These are phyloP conservation scores for Microtus montanus DNA, from an alignment of 2,113 vertebrate species.

Conservation along the genomic window DNA sequence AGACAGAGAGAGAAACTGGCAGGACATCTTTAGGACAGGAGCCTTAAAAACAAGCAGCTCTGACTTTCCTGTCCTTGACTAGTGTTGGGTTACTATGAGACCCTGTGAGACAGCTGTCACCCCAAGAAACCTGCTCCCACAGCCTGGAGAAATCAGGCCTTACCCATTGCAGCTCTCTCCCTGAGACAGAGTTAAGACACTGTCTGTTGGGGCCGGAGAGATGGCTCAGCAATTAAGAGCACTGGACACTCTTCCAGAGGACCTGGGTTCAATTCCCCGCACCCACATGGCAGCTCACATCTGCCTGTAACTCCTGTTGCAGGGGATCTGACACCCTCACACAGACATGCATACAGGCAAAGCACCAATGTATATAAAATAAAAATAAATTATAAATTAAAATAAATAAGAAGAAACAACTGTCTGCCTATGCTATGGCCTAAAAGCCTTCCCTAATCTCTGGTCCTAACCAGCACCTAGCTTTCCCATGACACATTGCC, in stretches of 20 bases:
- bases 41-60: background rate
- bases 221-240: too few species aligned
- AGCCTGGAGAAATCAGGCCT: background rate
- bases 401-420: background rate
- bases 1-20: background rate
- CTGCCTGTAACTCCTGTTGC: background rate
- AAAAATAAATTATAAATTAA: background rate
- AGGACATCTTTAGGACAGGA: background rate
- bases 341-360: background rate
- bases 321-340: background rate
- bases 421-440: background rate
- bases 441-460: background rate
- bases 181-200: background rate
- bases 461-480: background rate
- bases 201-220: background rate
- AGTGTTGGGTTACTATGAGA: background rate
- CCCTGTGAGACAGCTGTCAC: background rate
- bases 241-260: too few species aligned
- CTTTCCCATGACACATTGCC: background rate
- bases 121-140: background rate
- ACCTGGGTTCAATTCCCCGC: too few species aligned
- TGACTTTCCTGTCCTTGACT: background rate
- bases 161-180: background rate
- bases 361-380: background rate
- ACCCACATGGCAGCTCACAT: too few species aligned